These are phyloP conservation scores for Parazoanthus atlanticus DNA, from an alignment of 92 coral and sea anemone species.

Conservation along the genomic window DNA sequence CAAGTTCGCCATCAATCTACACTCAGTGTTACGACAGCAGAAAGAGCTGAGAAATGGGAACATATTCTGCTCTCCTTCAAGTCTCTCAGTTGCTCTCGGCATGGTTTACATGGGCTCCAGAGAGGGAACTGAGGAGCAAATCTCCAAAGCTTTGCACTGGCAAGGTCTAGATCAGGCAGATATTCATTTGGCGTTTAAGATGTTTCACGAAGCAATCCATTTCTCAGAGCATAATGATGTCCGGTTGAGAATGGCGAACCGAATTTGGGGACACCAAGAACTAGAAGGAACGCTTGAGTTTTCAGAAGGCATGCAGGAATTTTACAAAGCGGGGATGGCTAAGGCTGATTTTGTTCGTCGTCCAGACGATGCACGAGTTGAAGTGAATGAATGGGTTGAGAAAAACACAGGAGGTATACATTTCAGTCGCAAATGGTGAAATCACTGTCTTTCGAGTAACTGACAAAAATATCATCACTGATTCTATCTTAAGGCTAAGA, in stretches of 20 bases:
- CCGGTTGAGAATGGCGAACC: conserved; percentile 80
- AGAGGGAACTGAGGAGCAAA: conserved; percentile 74
- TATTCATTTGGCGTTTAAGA: conserved; percentile 71
- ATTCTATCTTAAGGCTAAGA: too few relatives aligned
- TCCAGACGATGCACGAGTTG: conserved; percentile 69
- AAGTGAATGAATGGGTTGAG: conserved; percentile 89
- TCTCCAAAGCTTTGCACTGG: conserved; percentile 79
- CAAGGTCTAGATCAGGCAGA: conserved; percentile 54
- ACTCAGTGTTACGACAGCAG: conserved; percentile 34
- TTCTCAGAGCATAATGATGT: conserved; percentile 47
- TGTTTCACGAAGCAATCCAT: conserved; percentile 72
- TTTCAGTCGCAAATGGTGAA: not conserved
- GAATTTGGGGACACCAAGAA: conserved; percentile 81
- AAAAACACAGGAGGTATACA: conserved; percentile 64
- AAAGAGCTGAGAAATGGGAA: conserved; percentile 44
- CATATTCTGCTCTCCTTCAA: conserved; percentile 84
- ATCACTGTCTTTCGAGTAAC: too few relatives aligned
- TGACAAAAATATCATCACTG: too few relatives aligned
- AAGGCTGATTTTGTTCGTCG: conserved; percentile 69
- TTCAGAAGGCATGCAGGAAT: conserved; percentile 45
- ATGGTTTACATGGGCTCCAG: conserved; percentile 84
- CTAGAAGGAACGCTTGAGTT: conserved; percentile 63
- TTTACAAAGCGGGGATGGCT: conserved; percentile 70
- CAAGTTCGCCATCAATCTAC: conserved; percentile 24
- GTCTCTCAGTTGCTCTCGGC: conserved; percentile 79